Percentiles rank a stretch among this genome's conserved stretches.
phyloP scores from a whole-genome alignment of 2,797 vertebrate genomes.

The Mallotus villosus region DNA sequence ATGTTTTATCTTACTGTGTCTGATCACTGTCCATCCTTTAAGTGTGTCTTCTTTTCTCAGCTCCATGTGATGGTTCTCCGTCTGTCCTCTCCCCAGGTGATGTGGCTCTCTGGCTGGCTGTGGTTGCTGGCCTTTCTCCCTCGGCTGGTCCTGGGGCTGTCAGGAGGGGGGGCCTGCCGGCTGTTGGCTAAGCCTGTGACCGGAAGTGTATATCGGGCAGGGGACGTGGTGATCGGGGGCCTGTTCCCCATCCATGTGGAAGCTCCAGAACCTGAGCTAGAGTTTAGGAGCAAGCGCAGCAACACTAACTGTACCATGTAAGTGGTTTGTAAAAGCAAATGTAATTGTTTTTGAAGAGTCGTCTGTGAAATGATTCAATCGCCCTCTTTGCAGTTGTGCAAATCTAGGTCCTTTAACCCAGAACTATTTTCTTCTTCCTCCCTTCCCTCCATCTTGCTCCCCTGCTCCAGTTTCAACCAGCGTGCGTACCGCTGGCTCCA shows the following conservation, averaged over 20 bases:
- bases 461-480: conserved; percentile 26
- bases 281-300: conserved; percentile 25
- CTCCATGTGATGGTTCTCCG: conserved; percentile 23
- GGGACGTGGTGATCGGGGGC: conserved; percentile 47
- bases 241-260: conserved; percentile 50
- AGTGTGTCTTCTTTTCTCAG: neutral
- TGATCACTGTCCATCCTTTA: neutral
- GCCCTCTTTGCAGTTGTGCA: neutral
- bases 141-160: conserved; percentile 16
- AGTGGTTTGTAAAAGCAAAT: conserved; percentile 7
- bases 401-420: neutral
- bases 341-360: neutral
- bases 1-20: neutral
- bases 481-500: conserved; percentile 50
- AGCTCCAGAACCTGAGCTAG: conserved; percentile 37
- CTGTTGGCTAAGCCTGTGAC: conserved; percentile 43
- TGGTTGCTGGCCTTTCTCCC: conserved; percentile 42
- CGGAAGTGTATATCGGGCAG: conserved; percentile 50
- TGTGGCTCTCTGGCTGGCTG: conserved; percentile 43
- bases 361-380: neutral
- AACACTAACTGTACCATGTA: conserved; percentile 36
- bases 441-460: neutral
- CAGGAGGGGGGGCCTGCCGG: conserved; percentile 32
- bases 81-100: conserved; percentile 26
- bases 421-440: neutral